phyloP scores from a whole-genome alignment of 2,888 invertebrate species.

The Phalangium opilio region DNA sequence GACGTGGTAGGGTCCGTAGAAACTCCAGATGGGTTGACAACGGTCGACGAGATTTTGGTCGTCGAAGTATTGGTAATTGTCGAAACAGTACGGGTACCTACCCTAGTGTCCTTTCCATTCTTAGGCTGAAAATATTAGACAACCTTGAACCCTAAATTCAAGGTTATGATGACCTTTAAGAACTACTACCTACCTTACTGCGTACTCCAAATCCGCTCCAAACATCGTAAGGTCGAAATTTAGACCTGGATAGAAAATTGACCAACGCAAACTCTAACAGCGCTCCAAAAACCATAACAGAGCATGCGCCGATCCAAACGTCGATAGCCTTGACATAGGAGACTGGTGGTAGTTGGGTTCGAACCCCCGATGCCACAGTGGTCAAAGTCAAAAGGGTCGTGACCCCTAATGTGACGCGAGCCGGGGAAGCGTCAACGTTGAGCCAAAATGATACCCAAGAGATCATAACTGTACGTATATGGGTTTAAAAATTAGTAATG shows the following conservation, averaged over 20 bases:
- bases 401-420: slow-evolving; percentile 20
- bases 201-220: not conserved
- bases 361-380: slow-evolving; percentile 19
- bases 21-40: too few species aligned
- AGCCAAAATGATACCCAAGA: slow-evolving; percentile 23
- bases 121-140: too few species aligned
- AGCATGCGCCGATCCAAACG: slow-evolving; percentile 24
- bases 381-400: slow-evolving; percentile 20
- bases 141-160: too few species aligned
- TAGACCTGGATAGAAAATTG: slow-evolving; percentile 34
- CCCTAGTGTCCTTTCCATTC: too few species aligned
- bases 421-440: slow-evolving; percentile 19
- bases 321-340: slow-evolving; percentile 25
- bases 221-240: slow-evolving; percentile 4
- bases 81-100: too few species aligned
- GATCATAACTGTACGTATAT: slow-evolving; percentile 12
- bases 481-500: too few species aligned
- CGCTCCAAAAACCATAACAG: slow-evolving; percentile 35
- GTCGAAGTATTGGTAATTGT: too few species aligned
- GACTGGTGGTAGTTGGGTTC: slow-evolving; percentile 21
- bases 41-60: too few species aligned
- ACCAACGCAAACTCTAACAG: slow-evolving; percentile 35
- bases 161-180: too few species aligned
- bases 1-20: too few species aligned
- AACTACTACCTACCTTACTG: not conserved